A percentile compares a stretch with the other conserved stretches of the same genome.
These are phyloP conservation scores for Yponomeuta malinellus DNA, from an alignment of 2,888 invertebrate species.

Conservation along the genomic window DNA sequence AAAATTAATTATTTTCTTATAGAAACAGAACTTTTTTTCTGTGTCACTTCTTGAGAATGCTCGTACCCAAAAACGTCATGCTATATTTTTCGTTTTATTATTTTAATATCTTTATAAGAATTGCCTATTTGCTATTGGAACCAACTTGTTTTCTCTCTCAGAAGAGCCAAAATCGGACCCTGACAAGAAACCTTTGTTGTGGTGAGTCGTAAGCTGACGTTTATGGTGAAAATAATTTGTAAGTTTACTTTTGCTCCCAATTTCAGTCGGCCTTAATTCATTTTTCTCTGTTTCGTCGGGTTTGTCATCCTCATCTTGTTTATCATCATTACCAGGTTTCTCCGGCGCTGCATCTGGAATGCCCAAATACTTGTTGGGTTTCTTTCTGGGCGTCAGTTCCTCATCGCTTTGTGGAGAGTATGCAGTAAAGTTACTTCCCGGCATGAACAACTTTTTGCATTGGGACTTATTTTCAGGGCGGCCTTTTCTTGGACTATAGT, in stretches of 20 bases:
- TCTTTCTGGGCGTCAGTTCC: constrained; percentile 29
- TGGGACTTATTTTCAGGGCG: constrained; percentile 26
- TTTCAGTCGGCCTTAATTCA: too few species aligned
- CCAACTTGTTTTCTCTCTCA: background rate
- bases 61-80: too few species aligned
- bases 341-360: constrained; percentile 10
- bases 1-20: too few species aligned
- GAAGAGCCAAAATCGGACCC: constrained; percentile 20
- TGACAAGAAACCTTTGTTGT: background rate
- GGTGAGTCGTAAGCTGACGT: too few species aligned
- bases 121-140: background rate
- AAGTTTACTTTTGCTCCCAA: too few species aligned
- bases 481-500: constrained; percentile 32
- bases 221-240: too few species aligned
- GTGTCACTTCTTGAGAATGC: too few species aligned
- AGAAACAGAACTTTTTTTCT: too few species aligned
- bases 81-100: constrained; percentile 26
- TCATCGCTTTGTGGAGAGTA: constrained; percentile 19
- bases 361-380: constrained; percentile 37
- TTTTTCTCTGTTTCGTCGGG: constrained; percentile 13
- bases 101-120: background rate
- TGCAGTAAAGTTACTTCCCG: constrained; percentile 29
- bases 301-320: constrained; percentile 15
- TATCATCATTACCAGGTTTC: background rate
- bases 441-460: constrained; percentile 42